phyloP scores from a whole-genome alignment of 2,888 invertebrate genomes.

The Tuberolachnus salignus region DNA sequence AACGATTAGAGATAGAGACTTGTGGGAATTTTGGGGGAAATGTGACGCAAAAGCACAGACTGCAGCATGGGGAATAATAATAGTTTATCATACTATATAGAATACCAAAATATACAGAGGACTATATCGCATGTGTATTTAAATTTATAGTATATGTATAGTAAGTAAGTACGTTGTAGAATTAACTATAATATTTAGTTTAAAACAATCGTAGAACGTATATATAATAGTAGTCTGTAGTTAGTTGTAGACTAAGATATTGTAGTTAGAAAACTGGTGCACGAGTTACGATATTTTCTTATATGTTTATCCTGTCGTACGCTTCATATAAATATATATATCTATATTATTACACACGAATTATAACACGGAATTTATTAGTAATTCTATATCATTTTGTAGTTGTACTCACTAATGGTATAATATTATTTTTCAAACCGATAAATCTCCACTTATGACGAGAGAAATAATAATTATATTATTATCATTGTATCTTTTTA shows the following conservation, averaged over 20 bases:
- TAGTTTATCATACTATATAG: not conserved
- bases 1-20: conserved; percentile 57
- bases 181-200: conserved; percentile 1
- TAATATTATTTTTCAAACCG: conserved; percentile 11
- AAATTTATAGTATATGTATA: not conserved
- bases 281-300: conserved; percentile 27
- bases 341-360: too few species aligned
- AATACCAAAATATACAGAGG: conserved; percentile 53
- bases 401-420: not conserved
- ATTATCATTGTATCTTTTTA: not conserved
- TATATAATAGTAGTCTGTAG: not conserved
- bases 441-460: conserved; percentile 36
- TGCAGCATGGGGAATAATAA: conserved; percentile 60
- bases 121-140: conserved; percentile 55
- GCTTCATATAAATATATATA: too few species aligned
- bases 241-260: not conserved
- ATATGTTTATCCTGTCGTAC: conserved; percentile 15
- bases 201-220: not conserved
- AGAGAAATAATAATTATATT: conserved; percentile 5
- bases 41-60: conserved; percentile 60
- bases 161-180: conserved; percentile 13
- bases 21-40: conserved; percentile 59
- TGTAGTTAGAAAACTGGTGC: conserved; percentile 6
- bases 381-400: not conserved
- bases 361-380: not conserved